These are phyloP conservation scores for Drosophila rhopaloa DNA, from an alignment of 1,140 invertebrate genomes.

Conservation along the genomic window DNA sequence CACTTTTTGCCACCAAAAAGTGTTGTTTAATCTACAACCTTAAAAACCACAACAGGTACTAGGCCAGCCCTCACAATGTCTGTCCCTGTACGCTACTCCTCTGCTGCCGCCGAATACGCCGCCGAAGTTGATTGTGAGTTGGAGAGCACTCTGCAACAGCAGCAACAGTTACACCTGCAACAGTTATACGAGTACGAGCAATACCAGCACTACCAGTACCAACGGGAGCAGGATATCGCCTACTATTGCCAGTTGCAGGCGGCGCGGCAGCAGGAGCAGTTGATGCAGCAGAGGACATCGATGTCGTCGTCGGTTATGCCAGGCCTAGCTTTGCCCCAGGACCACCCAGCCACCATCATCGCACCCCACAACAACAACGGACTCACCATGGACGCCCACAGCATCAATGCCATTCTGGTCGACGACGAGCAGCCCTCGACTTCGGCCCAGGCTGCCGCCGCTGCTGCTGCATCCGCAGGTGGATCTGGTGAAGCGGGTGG, in stretches of 20 bases:
- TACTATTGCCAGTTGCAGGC: slow-evolving; percentile 75
- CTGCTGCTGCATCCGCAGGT: slow-evolving; percentile 22
- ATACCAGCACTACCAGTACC: slow-evolving; percentile 55
- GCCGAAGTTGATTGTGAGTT: slow-evolving; percentile 83
- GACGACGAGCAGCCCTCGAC: slow-evolving; percentile 77
- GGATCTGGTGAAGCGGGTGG: slow-evolving; percentile 9
- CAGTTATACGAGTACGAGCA: slow-evolving; percentile 68
- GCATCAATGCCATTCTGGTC: slow-evolving; percentile 77
- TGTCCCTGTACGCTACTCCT: slow-evolving; percentile 85
- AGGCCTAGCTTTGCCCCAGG: slow-evolving; percentile 63
- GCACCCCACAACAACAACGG: slow-evolving; percentile 34
- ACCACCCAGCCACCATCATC: slow-evolving; percentile 34
- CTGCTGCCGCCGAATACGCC: slow-evolving; percentile 84
- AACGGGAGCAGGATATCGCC: slow-evolving; percentile 63
- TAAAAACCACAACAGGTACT: slow-evolving; percentile 79
- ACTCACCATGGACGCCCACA: slow-evolving; percentile 66
- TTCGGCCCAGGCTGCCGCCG: slow-evolving; percentile 75
- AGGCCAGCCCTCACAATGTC: slow-evolving; percentile 85
- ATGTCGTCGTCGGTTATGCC: slow-evolving; percentile 82
- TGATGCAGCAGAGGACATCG: slow-evolving; percentile 83
- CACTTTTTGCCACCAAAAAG: slow-evolving; percentile 18
- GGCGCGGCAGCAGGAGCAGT: slow-evolving; percentile 79
- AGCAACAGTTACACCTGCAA: slow-evolving; percentile 60
- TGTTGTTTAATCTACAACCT: slow-evolving; percentile 28
- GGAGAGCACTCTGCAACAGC: slow-evolving; percentile 76